Evolutionary conservation across 2,888 invertebrate genomes (phyloP).

Genomic region (Ichneumon xanthorius): DNA sequence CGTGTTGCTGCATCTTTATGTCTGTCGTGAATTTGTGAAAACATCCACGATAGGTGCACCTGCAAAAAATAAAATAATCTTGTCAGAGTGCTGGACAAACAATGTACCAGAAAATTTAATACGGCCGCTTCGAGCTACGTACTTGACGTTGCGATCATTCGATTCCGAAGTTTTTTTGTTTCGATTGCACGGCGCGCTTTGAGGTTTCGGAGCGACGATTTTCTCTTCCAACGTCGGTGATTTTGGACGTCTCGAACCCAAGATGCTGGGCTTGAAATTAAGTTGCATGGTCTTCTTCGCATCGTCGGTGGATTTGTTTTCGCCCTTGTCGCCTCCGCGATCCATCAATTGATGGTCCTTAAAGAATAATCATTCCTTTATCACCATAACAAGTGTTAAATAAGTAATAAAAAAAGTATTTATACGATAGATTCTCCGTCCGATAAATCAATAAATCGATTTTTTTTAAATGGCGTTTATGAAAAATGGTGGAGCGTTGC

Average conservation of each 20-base stretch:
- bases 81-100: not conserved
- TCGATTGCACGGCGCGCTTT: slow-evolving; percentile 16
- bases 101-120: not conserved
- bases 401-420: not conserved
- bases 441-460: no score
- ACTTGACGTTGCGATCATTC: slow-evolving; percentile 63
- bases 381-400: not conserved
- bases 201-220: slow-evolving; percentile 16
- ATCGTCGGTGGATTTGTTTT: slow-evolving; percentile 38
- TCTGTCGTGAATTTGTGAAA: slow-evolving; percentile 85
- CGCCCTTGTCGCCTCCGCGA: slow-evolving; percentile 65
- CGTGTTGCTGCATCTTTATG: slow-evolving; percentile 85
- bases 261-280: slow-evolving; percentile 63
- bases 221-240: slow-evolving; percentile 52
- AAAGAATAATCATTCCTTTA: not conserved
- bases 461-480: not conserved
- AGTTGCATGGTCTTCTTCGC: slow-evolving; percentile 38
- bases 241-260: slow-evolving; percentile 56
- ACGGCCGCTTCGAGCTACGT: not conserved
- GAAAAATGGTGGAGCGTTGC: no score
- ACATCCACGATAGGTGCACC: slow-evolving; percentile 87
- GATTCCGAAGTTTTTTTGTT: slow-evolving; percentile 52
- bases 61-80: slow-evolving; percentile 75
- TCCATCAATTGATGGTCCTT: slow-evolving; percentile 78
- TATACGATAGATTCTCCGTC: not conserved